phyloP scores from a whole-genome alignment of 2,888 invertebrate genomes.

The Synanthedon vespiformis region DNA sequence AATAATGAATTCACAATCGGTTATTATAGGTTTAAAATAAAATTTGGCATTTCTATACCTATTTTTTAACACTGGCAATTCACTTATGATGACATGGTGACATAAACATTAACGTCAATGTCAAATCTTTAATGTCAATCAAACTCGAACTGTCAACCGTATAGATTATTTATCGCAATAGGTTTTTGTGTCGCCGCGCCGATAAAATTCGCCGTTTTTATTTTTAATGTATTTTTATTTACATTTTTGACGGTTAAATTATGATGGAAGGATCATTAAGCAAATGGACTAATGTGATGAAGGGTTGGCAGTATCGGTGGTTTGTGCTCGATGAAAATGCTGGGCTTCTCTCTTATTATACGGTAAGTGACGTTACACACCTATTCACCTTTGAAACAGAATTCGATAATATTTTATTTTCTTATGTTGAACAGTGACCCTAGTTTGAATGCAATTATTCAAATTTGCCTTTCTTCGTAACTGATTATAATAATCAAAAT shows the following conservation, averaged over 20 bases:
- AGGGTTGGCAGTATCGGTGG: constrained; percentile 99
- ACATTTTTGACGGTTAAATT: constrained; percentile 38
- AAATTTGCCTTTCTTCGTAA: too few species aligned
- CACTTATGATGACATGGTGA: too few species aligned
- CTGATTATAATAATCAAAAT: too few species aligned
- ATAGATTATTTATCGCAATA: constrained; percentile 54
- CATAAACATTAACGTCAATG: too few species aligned
- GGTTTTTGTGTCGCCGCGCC: constrained; percentile 26
- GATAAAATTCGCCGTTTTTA: constrained; percentile 48
- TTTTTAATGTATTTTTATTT: constrained; percentile 47
- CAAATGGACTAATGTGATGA: constrained; percentile 98
- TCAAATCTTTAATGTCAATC: too few species aligned
- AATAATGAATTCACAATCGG: too few species aligned
- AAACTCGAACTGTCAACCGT: constrained; percentile 15
- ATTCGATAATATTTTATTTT: too few species aligned
- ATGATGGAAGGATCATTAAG: constrained; percentile 94
- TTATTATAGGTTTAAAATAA: too few species aligned
- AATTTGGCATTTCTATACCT: too few species aligned
- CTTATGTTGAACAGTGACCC: too few species aligned
- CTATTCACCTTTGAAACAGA: neutral
- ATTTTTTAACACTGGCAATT: too few species aligned
- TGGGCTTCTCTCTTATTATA: constrained; percentile 96
- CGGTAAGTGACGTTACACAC: constrained; percentile 78
- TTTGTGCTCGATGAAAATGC: constrained; percentile 98
- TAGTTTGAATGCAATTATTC: too few species aligned